Evolutionary conservation across 1,140 invertebrate genomes (phyloP).

Genomic region (Drosophila ironensis): DNA sequence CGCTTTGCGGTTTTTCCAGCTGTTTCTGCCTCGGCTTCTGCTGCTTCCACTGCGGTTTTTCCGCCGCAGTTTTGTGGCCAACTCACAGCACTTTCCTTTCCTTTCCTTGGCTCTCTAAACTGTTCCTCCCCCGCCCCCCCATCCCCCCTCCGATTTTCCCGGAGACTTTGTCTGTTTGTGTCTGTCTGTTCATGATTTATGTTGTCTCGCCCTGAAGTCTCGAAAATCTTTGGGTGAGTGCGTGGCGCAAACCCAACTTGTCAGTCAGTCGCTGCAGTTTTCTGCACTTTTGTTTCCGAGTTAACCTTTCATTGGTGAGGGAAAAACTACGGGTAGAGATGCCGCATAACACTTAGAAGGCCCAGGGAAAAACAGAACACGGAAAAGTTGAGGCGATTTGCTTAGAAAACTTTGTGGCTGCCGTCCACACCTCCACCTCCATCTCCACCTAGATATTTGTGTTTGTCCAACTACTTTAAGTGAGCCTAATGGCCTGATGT

Average conservation of each 20-base stretch:
- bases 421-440: neutral
- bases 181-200: constrained; percentile 75
- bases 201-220: constrained; percentile 53
- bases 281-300: constrained; percentile 47
- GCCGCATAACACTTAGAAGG: no score
- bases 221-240: constrained; percentile 20
- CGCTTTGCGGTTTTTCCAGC: constrained; percentile 58
- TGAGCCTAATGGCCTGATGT: constrained; percentile 58
- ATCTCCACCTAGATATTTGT: constrained; percentile 16
- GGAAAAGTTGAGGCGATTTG: constrained; percentile 24
- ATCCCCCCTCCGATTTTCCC: no score
- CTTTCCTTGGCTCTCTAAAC: constrained; percentile 26
- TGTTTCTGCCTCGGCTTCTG: constrained; percentile 23
- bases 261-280: constrained; percentile 64
- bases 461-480: constrained; percentile 46
- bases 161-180: no score
- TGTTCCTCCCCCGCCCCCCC: constrained; percentile 44
- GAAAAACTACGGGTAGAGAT: constrained; percentile 2
- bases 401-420: constrained; percentile 24
- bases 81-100: constrained; percentile 18
- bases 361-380: constrained; percentile 5
- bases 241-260: constrained; percentile 63
- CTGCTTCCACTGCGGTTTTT: constrained; percentile 39
- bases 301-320: constrained; percentile 32
- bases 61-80: constrained; percentile 49